Percentiles rank a stretch among this genome's conserved stretches.
Evolutionary conservation across 1,140 invertebrate genomes (phyloP).

Genomic region (Thaumatotibia leucotreta): DNA sequence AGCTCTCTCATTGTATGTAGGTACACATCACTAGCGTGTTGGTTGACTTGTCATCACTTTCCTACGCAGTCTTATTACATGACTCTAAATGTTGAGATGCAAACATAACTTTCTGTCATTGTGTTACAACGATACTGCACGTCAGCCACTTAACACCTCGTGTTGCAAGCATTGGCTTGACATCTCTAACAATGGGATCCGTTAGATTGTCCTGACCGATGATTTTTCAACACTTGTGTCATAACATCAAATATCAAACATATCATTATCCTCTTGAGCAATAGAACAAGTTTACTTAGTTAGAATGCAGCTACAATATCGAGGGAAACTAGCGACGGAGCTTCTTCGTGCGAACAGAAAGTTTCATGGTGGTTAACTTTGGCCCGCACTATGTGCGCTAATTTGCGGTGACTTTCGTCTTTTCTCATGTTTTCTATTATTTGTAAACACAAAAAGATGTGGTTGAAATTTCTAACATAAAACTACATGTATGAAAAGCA

Average conservation of each 20-base stretch:
- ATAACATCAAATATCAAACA: background rate
- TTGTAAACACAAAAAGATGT: background rate
- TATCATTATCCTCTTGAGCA: background rate
- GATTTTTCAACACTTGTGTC: background rate
- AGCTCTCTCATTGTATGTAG: background rate
- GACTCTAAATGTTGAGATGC: conserved; percentile 17
- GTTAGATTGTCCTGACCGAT: conserved; percentile 24
- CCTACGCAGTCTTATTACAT: conserved; percentile 5
- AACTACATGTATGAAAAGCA: too few relatives aligned
- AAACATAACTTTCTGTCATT: conserved; percentile 13
- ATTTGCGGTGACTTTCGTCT: background rate
- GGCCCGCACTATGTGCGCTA: background rate
- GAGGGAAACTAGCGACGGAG: background rate
- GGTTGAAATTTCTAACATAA: too few relatives aligned
- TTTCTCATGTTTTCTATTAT: background rate
- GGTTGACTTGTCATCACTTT: background rate
- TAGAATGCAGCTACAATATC: background rate
- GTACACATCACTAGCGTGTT: background rate
- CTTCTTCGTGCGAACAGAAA: background rate
- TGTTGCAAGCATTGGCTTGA: conserved; percentile 24
- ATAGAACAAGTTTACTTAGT: conserved; percentile 6
- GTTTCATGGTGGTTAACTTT: conserved; percentile 11
- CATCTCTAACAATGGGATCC: conserved; percentile 31
- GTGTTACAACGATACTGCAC: conserved; percentile 12
- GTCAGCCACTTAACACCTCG: conserved; percentile 25